Percentiles rank a stretch among this genome's conserved stretches.
phyloP scores from a whole-genome alignment of 1,140 invertebrate genomes.

The Sycobia sp. region DNA sequence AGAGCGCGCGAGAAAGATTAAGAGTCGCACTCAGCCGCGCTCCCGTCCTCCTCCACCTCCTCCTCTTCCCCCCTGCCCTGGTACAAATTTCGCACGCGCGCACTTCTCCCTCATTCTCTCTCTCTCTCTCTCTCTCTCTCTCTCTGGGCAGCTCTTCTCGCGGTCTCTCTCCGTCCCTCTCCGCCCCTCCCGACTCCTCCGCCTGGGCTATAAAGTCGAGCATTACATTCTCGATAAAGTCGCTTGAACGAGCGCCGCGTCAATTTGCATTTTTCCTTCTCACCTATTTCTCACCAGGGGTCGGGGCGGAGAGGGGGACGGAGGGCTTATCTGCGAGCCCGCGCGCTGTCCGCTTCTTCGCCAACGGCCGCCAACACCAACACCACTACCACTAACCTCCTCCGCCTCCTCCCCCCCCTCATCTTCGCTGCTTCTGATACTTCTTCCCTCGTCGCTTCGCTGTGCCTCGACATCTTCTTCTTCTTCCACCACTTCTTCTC shows the following conservation, averaged over 20 bases:
- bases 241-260: slow-evolving; percentile 32
- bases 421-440: slow-evolving; percentile 11
- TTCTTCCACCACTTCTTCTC: neutral
- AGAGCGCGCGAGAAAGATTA: slow-evolving; percentile 29
- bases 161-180: neutral
- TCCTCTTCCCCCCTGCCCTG: no score
- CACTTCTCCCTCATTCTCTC: neutral
- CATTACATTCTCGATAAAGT: slow-evolving; percentile 34
- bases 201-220: slow-evolving; percentile 33
- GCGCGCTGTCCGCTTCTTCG: slow-evolving; percentile 5
- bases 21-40: slow-evolving; percentile 33
- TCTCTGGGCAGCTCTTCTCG: neutral
- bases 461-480: no score
- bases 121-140: neutral
- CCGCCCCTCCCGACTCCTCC: neutral
- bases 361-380: neutral
- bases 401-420: neutral
- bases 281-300: slow-evolving; percentile 31
- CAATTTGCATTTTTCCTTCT: slow-evolving; percentile 36
- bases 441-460: neutral
- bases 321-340: slow-evolving; percentile 3
- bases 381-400: neutral
- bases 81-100: slow-evolving; percentile 32
- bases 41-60: slow-evolving; percentile 25
- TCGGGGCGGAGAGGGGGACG: no score